A percentile compares a stretch with the other conserved stretches of the same genome.
Evolutionary conservation across 2,888 invertebrate species (phyloP).

Genomic region (Beris morrisii): DNA sequence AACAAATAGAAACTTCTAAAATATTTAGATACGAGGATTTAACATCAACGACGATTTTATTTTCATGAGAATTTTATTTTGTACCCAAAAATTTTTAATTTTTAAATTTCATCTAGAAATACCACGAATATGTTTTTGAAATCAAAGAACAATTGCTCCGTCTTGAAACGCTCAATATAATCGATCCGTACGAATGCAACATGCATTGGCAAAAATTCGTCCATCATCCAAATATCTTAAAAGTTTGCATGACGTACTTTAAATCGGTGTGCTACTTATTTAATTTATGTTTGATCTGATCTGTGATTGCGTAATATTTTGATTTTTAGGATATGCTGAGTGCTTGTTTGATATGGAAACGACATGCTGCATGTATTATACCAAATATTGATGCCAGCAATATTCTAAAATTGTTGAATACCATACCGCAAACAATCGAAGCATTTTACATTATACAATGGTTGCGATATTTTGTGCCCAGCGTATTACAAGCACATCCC

Average conservation of each 20-base stretch:
- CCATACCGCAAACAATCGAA: slow-evolving; percentile 51
- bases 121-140: slow-evolving; percentile 46
- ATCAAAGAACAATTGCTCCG: slow-evolving; percentile 53
- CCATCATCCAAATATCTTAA: slow-evolving; percentile 50
- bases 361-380: slow-evolving; percentile 51
- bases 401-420: slow-evolving; percentile 47
- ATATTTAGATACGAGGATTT: too few relatives aligned
- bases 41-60: too few relatives aligned
- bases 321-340: slow-evolving; percentile 46
- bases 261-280: slow-evolving; percentile 41
- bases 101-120: slow-evolving; percentile 7
- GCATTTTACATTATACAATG: slow-evolving; percentile 53
- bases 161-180: slow-evolving; percentile 52
- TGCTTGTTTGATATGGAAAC: slow-evolving; percentile 54
- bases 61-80: too few relatives aligned
- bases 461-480: slow-evolving; percentile 53
- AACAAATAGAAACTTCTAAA: too few relatives aligned
- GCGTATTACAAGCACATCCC: slow-evolving; percentile 51
- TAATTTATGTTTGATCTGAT: neutral
- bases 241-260: slow-evolving; percentile 49
- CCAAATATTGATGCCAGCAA: slow-evolving; percentile 47
- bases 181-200: slow-evolving; percentile 54
- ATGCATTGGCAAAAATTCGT: slow-evolving; percentile 55
- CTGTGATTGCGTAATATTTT: slow-evolving; percentile 4
- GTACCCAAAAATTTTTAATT: too few relatives aligned